Base-by-base conservation (phyloP, 2,113 vertebrate species). In the Pao palembangensis region DNA sequence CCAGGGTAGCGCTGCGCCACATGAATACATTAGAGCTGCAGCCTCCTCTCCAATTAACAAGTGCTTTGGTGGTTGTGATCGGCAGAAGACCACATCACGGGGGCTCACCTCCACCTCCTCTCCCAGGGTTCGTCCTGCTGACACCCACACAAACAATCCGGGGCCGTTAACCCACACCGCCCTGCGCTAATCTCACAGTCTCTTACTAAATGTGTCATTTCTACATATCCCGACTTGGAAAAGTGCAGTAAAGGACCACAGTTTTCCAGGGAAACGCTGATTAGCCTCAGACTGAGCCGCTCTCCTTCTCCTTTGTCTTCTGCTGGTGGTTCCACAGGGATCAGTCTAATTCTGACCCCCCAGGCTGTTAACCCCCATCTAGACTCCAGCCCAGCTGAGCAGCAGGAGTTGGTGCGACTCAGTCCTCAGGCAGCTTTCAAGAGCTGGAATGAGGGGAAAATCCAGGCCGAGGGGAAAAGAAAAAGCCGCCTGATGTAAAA, bases 1-100 rank as follows among this genome's bases (percentile, higher is more conserved):
- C 44, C 66, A 49, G 43, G 7, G 50, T 58, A 17, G 55, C 20
- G 28, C 48, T 14, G 69, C 53, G 73, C 69, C 69, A 58, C 71
- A 3, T 55, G 76, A 54, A 65, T 82, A 53, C 3, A 59, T 74
- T 64, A 78, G 49, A 62, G 64, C 72, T 64, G 75, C 53, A 62
- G 64, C 72, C 53, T 69, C 79, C 65, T 67, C 68, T 71, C 51
- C 74, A 81, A 72, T 78, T 72, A 75, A 20, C 34, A 43, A 50
- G 54, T 59, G 55, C 67, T 58, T 58, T 58, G 71, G 51, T 79
- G 69, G 25, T 73, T 78, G 13, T 71, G 75, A 78, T 69, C 50
- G 55, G 61, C 49, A 50, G 65, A 17, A 69, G 67, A 55, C 69
- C 57, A 58, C 58, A 55, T 49, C 42, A 4, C 8, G 25, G 6